Base-by-base conservation (phyloP, 2,113 vertebrate genomes). In the Pimephales promelas region DNA sequence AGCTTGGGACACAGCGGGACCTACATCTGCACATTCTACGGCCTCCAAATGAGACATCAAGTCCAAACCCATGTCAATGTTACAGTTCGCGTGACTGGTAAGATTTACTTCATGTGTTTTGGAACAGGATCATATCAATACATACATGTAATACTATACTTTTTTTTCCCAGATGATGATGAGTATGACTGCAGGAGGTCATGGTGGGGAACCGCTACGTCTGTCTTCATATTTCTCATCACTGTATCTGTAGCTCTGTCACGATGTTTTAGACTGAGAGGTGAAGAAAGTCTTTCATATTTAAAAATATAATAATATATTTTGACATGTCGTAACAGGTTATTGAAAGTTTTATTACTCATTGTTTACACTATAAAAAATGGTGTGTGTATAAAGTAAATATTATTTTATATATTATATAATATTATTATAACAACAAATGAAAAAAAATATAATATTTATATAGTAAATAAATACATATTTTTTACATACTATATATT, bases 121-220 rank as follows among this genome's bases (percentile, higher is more conserved):
- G 10, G 22, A n/a, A 24, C 40, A 45, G 68, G 10, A 36, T 31
- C 3, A 20, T 74, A 10, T 56, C 52, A 13, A 57, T 57, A 2
- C 4, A n/a, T 24, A n/a, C n/a, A n/a, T n/a, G n/a, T n/a, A 52
- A 20, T 77, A 22, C 11, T 71, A 14, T 54, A 14, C 10, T 86
- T 56, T 43, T 83, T 28, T 54, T 82, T 59, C 86, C 66, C 86
- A 94, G 94, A 88, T 90, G 87, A 84, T 82, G 83, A 89, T 79
- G 88, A 92, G 61, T 83, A 64, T 24, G 84, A 84, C 3, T 66
- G 62, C 70, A 87, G 88, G 85, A 89, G 93, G 76, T 93, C 91
- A 0, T 91, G 93, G 90, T 94, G 93, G 94, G 90, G 94, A 84
- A 92, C 92, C 0, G 90, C 89, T 72, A 92, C 91, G 1, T 94